Evolutionary conservation across 2,113 vertebrate genomes (phyloP).

Genomic region (Eurypyga helias): DNA sequence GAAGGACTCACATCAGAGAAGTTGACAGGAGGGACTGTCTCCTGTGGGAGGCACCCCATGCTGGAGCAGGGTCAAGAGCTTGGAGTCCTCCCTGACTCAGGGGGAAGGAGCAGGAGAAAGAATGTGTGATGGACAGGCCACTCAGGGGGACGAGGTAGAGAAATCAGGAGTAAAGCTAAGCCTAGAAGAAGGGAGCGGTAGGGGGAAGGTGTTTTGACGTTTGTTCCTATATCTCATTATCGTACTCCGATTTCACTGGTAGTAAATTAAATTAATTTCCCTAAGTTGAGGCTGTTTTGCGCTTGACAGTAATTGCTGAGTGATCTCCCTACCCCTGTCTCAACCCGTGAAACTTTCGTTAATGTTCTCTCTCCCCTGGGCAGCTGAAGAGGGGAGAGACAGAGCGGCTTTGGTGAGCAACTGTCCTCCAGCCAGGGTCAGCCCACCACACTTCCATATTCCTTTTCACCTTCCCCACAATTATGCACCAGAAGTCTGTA

Average conservation of each 20-base stretch:
- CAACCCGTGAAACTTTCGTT: rapidly evolving
- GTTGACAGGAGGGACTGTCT: not conserved
- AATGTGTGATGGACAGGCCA: rapidly evolving
- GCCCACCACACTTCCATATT: not conserved
- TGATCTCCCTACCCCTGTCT: not conserved
- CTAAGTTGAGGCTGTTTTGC: not conserved
- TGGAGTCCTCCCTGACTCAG: not conserved
- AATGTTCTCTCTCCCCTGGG: not conserved
- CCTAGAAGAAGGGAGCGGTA: not conserved
- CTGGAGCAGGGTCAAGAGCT: not conserved
- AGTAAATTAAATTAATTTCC: not conserved
- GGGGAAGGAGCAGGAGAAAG: not conserved
- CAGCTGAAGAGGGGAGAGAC: not conserved
- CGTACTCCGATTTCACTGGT: not conserved
- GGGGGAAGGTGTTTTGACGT: not conserved
- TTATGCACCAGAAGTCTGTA: not conserved
- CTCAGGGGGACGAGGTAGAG: rapidly evolving
- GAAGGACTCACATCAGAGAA: not conserved
- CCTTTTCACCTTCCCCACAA: not conserved
- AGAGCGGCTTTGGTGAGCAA: not conserved
- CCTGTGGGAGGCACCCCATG: rapidly evolving
- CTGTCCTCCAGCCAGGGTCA: not conserved
- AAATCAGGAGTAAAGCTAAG: not conserved
- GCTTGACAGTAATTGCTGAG: not conserved
- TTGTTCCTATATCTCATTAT: not conserved